phyloP scores from a whole-genome alignment of 2,888 invertebrate species.

The Mesopsocus fuscifrons region DNA sequence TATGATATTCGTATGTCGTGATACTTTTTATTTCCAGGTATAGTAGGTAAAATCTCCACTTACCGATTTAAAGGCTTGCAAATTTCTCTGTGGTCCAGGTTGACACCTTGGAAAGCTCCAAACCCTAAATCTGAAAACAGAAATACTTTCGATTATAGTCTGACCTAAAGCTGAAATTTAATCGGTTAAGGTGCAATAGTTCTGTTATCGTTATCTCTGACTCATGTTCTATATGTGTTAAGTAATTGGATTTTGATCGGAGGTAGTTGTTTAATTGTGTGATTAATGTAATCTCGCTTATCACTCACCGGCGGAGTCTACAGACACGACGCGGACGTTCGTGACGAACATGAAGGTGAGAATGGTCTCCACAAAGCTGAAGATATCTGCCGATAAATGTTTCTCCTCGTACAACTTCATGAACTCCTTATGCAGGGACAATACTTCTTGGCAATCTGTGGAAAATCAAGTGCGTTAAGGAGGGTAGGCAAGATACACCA shows the following conservation, averaged over 20 bases:
- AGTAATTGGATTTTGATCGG: too few species aligned
- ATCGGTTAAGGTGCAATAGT: too few species aligned
- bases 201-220: too few species aligned
- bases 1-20: too few species aligned
- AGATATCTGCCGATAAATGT: conserved; percentile 34
- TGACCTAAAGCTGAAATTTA: too few species aligned
- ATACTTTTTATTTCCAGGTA: too few species aligned
- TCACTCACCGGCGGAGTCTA: conserved; percentile 59
- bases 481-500: neutral
- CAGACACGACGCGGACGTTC: conserved; percentile 54
- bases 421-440: conserved; percentile 43
- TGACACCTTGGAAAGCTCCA: conserved; percentile 52
- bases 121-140: conserved; percentile 50
- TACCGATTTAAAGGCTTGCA: conserved; percentile 56
- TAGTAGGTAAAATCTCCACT: too few species aligned
- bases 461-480: too few species aligned
- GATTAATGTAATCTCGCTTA: too few species aligned
- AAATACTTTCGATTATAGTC: too few species aligned
- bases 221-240: too few species aligned
- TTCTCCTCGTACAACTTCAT: conserved; percentile 32
- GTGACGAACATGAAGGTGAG: conserved; percentile 55
- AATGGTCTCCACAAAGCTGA: conserved; percentile 61
- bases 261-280: too few species aligned
- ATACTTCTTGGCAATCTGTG: conserved; percentile 48
- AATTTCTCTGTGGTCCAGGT: conserved; percentile 64